These are phyloP conservation scores for Mnemiopsis leidyi DNA, from an alignment of 37 sponge, comb jelly and placozoan species.

Conservation along the genomic window DNA sequence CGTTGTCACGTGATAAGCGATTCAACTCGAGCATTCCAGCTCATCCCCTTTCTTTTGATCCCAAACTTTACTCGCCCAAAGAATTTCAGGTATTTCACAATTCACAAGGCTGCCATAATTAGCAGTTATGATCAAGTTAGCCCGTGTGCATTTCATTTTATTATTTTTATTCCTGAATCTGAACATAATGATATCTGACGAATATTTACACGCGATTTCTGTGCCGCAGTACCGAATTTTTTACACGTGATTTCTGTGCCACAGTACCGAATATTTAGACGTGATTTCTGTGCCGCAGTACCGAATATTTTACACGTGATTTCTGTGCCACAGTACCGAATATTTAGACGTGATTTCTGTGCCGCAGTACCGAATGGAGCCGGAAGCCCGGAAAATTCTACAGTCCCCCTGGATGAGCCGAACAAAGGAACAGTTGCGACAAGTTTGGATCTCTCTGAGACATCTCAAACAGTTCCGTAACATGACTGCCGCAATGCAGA, in stretches of 20 bases:
- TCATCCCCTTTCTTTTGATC: conserved; percentile 44
- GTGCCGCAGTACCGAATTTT: background rate
- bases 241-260: background rate
- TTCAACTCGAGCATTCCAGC: background rate
- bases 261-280: too few species aligned
- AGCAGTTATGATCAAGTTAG: too few species aligned
- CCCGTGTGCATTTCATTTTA: too few species aligned
- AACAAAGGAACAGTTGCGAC: background rate
- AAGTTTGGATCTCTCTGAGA: conserved; percentile 37
- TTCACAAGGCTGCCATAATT: too few species aligned
- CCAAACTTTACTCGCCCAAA: background rate
- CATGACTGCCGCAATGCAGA: conserved; percentile 41
- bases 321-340: too few species aligned
- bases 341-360: too few species aligned
- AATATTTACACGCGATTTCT: too few species aligned
- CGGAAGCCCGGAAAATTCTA: background rate
- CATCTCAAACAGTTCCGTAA: conserved; percentile 18
- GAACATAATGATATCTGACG: too few species aligned
- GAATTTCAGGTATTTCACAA: conserved; percentile 25
- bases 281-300: too few species aligned
- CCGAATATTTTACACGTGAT: background rate
- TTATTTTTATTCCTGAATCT: too few species aligned
- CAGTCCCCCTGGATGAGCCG: conserved; percentile 19
- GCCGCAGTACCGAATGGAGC: conserved; percentile 23
- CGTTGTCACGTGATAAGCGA: background rate